phyloP scores from a whole-genome alignment of 2,797 vertebrate genomes.

The Myioborus melanocephalus region DNA sequence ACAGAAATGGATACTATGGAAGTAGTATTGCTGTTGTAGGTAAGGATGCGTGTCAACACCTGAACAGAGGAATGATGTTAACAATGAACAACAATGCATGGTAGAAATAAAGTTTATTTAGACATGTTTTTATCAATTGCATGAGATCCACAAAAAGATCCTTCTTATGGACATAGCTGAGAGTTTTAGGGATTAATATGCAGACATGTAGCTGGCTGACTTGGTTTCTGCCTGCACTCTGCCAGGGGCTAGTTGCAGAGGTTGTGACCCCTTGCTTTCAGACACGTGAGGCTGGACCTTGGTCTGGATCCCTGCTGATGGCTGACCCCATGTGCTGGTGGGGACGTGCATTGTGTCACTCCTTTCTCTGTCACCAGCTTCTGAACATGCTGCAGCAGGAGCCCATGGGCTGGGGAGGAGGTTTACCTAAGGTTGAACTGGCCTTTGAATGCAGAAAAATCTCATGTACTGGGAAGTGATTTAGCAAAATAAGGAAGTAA shows the following conservation, averaged over 20 bases:
- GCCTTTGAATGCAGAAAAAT: not conserved
- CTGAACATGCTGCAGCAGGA: not conserved
- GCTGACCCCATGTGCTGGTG: not conserved
- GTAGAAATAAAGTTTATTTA: not conserved
- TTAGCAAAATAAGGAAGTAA: not conserved
- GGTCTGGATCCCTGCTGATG: not conserved
- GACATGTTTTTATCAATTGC: not conserved
- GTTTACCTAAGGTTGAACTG: not conserved
- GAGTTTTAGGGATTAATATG: not conserved
- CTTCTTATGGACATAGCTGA: not conserved
- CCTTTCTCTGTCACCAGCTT: not conserved
- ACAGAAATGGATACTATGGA: slow-evolving; percentile 81
- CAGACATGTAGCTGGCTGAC: not conserved
- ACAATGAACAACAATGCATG: not conserved
- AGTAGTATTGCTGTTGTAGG: slow-evolving; percentile 82
- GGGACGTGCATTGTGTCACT: not conserved
- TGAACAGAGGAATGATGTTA: not conserved
- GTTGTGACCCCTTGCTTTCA: not conserved
- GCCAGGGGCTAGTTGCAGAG: not conserved
- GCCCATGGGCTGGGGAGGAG: too few species aligned
- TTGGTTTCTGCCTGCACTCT: not conserved
- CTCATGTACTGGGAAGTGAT: not conserved
- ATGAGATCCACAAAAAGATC: not conserved
- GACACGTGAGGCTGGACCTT: not conserved
- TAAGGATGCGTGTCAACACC: slow-evolving; percentile 46